phyloP scores from a whole-genome alignment of 2,888 invertebrate genomes.

The Pammene fasciana region DNA sequence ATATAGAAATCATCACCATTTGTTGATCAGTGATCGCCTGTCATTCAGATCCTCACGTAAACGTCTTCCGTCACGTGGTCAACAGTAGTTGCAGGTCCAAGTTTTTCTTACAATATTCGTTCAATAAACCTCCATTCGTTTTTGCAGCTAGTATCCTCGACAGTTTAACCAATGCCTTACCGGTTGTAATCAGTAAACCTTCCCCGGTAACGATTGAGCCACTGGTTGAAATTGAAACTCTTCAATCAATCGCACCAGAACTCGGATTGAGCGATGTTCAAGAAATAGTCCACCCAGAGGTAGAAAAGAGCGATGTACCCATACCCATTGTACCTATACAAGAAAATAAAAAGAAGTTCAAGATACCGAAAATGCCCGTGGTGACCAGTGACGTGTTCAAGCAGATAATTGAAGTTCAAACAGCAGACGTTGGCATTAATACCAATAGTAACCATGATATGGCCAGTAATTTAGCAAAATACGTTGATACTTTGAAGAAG shows the following conservation, averaged over 20 bases:
- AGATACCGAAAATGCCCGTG: slow-evolving; percentile 75
- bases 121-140: background rate
- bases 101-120: too few relatives aligned
- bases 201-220: slow-evolving; percentile 59
- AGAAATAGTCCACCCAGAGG: slow-evolving; percentile 40
- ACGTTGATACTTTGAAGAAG: slow-evolving; percentile 65
- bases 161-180: slow-evolving; percentile 70
- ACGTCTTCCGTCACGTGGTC: too few relatives aligned
- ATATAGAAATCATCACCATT: too few relatives aligned
- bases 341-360: slow-evolving; percentile 51
- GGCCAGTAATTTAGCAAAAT: slow-evolving; percentile 63
- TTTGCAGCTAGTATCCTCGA: slow-evolving; percentile 49
- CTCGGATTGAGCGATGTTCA: slow-evolving; percentile 61
- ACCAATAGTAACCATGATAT: slow-evolving; percentile 67
- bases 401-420: slow-evolving; percentile 49
- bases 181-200: slow-evolving; percentile 62
- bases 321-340: slow-evolving; percentile 44
- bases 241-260: slow-evolving; percentile 68
- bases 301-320: slow-evolving; percentile 42
- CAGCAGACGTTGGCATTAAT: slow-evolving; percentile 64
- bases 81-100: too few relatives aligned
- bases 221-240: slow-evolving; percentile 63
- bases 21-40: too few relatives aligned
- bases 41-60: too few relatives aligned
- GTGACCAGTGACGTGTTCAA: slow-evolving; percentile 68